Percentiles rank a stretch among this genome's conserved stretches.
Conservation (phyloP, 2,888 invertebrate species). For the Antheraea yamamai region DNA sequence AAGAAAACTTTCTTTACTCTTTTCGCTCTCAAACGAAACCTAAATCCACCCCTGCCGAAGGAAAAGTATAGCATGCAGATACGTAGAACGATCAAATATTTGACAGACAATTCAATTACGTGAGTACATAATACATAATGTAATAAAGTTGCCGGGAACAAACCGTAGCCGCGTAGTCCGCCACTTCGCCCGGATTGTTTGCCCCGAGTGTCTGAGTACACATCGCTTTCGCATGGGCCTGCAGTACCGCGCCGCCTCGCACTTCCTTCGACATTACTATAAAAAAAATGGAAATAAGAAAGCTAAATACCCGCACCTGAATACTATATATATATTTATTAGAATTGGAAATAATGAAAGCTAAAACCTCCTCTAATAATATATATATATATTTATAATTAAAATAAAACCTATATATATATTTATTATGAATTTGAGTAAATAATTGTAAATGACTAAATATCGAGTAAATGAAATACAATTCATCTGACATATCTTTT, state of each 20-base stretch:
- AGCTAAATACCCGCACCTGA: no score
- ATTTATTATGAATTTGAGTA: background rate
- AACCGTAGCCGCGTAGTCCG: conserved; percentile 30
- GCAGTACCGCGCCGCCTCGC: background rate
- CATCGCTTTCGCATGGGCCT: conserved; percentile 19
- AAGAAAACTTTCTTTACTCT: background rate
- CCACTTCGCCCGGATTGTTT: conserved; percentile 52
- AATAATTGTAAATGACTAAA: background rate
- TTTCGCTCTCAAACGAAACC: conserved; percentile 10
- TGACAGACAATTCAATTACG: conserved; percentile 56
- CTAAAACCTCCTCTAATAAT: no score
- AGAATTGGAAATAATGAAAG: no score
- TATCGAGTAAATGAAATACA: background rate
- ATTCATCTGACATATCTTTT: background rate
- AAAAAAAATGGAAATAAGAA: no score
- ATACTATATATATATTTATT: no score
- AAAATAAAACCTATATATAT: no score
- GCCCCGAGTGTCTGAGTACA: conserved; percentile 42
- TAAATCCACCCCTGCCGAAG: conserved; percentile 7
- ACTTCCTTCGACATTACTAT: background rate
- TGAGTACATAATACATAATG: conserved; percentile 47
- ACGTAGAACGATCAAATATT: conserved; percentile 40
- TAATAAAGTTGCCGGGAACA: conserved; percentile 42
- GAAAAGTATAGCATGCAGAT: conserved; percentile 20
- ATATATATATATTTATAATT: no score